Evolutionary conservation across 1,140 invertebrate species (phyloP), one percentile per base, ranked within the genome.

Genomic region (Lordiphosa stackelbergi): DNA sequence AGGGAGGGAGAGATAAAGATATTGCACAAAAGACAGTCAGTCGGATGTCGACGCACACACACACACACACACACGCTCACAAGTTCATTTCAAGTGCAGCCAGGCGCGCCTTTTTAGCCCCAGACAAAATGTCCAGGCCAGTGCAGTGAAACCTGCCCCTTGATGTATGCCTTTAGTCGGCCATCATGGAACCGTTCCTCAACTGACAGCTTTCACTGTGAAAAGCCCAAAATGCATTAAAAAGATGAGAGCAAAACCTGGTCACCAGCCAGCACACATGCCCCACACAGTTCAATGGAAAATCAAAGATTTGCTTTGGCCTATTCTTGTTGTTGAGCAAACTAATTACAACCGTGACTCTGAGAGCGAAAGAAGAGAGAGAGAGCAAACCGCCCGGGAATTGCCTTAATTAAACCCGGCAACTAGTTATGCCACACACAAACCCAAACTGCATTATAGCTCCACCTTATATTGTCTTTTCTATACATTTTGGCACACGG

Each of bases 51-150:
- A 31, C 51, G 53, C 51, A 53, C 42, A 59, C 42, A 43, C 31
- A 56, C 59, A 51, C 48, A 66, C 38, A 42, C 36, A 48, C 35
- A 24, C n/a, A 55, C 31, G 55, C 36, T 45, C 45, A 53, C n/a
- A 63, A 59, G 47, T 75, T 53, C 55, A 78, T 73, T 73, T 75
- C 43, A 68, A 73, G 73, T 72, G 73, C 73, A 75, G 51, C 51
- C 68, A 77, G 66, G 68, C 62, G 62, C 53, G 56, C 66, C 65
- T 54, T 60, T 69, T 69, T 60, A 69, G 56, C 42, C 56, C 37
- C 66, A 69, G 55, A 49, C 65, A 69, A 31, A 68, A 59, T 68
- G 64, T 68, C 63, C 64, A 68, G 40, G 60, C 46, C 36, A 36
- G 9, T 45, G 47, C 60, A 64, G 61, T 64, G 36, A 13, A 31